phyloP scores from a whole-genome alignment of 2,113 vertebrate genomes.

The Cepphus grylle region DNA sequence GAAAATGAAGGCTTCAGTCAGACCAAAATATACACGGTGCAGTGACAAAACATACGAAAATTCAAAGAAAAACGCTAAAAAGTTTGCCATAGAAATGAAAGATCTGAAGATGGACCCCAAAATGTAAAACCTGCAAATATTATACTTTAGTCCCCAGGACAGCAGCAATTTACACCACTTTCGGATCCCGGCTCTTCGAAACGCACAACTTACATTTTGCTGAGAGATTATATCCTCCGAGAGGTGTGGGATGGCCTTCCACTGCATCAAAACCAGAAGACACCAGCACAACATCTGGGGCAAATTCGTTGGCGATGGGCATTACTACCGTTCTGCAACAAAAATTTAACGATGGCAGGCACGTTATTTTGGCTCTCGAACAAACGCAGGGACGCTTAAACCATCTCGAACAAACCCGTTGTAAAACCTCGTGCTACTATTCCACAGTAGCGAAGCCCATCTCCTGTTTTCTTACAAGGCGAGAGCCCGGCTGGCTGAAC shows the following conservation, averaged over 20 bases:
- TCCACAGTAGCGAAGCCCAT: background rate
- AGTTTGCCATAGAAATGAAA: background rate
- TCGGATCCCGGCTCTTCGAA: background rate
- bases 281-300: slow-evolving; percentile 92
- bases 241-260: slow-evolving; percentile 90
- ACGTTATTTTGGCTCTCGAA: background rate
- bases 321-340: slow-evolving; percentile 89
- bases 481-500: background rate
- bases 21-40: background rate
- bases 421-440: background rate
- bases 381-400: background rate
- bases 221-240: slow-evolving; percentile 91
- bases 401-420: background rate
- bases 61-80: background rate
- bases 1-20: background rate
- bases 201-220: slow-evolving; percentile 86
- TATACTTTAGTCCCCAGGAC: background rate
- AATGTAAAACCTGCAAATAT: background rate
- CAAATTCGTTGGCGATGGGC: slow-evolving; percentile 93
- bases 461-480: background rate
- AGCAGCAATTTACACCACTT: background rate
- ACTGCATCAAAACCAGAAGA: slow-evolving; percentile 94
- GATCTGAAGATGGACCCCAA: background rate
- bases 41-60: background rate
- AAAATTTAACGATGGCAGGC: background rate